Percentiles rank a stretch among this genome's conserved stretches.
These are phyloP conservation scores for Andrena camellia DNA, from an alignment of 2,888 invertebrate genomes.

Conservation along the genomic window DNA sequence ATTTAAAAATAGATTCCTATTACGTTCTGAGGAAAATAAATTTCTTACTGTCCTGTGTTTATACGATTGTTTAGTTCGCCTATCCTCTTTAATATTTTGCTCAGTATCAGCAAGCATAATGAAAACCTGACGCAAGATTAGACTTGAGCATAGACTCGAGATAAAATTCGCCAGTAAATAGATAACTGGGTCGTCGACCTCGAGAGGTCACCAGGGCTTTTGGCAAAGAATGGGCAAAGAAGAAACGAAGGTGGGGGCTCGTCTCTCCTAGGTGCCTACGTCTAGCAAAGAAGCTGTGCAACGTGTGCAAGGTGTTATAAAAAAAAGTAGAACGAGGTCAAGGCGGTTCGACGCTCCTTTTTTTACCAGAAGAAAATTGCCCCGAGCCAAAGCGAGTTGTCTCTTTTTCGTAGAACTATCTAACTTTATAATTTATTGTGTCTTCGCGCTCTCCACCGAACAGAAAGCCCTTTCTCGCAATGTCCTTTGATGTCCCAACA, in stretches of 20 bases:
- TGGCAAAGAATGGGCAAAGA: constrained; percentile 47
- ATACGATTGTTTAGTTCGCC: not conserved
- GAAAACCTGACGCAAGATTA: constrained; percentile 2
- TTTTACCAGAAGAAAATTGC: constrained; percentile 56
- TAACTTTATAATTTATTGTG: constrained; percentile 38
- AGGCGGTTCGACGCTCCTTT: constrained; percentile 62
- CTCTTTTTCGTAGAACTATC: constrained; percentile 8
- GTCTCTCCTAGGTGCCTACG: constrained; percentile 35
- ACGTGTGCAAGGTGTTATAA: constrained; percentile 51
- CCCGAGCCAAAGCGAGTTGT: constrained; percentile 27
- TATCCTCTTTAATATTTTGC: not conserved
- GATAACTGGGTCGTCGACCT: constrained; percentile 65
- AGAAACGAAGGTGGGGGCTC: constrained; percentile 37
- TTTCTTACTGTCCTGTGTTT: not conserved
- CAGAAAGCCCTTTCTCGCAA: not conserved
- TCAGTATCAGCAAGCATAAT: constrained; percentile 24
- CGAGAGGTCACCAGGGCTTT: constrained; percentile 57
- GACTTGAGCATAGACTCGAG: constrained; percentile 19
- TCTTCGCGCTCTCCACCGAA: not conserved
- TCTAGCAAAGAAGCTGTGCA: constrained; percentile 53
- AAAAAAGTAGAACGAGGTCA: constrained; percentile 69
- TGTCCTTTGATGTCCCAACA: not conserved
- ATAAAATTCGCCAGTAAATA: constrained; percentile 64
- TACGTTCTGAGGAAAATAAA: not conserved
- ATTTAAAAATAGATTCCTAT: too few species aligned